phyloP scores from a whole-genome alignment of 2,888 invertebrate genomes.

The Pristionchus arcanus region DNA sequence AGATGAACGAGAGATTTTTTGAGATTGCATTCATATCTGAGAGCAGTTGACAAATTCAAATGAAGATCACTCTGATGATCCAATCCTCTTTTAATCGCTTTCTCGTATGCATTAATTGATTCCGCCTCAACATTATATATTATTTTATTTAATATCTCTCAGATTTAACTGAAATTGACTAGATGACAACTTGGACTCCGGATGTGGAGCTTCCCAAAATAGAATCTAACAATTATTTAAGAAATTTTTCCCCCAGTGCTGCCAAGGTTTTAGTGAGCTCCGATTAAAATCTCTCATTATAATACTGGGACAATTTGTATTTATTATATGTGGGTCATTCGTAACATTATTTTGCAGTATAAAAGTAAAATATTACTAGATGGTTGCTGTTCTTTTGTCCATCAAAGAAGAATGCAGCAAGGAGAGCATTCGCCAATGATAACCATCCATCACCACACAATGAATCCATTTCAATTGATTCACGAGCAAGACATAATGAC shows the following conservation, averaged over 20 bases:
- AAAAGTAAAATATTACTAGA: not conserved
- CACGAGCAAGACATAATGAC: conserved; percentile 18
- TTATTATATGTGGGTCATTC: no score
- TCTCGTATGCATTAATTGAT: conserved; percentile 11
- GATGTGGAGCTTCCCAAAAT: no score
- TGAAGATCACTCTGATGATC: conserved; percentile 33
- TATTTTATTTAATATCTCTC: not conserved
- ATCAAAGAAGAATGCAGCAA: conserved; percentile 41
- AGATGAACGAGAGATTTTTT: not conserved
- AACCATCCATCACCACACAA: conserved; percentile 14
- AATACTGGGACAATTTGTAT: no score
- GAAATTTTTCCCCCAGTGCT: no score
- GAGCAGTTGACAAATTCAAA: conserved; percentile 46
- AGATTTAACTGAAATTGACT: not conserved
- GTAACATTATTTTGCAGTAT: no score
- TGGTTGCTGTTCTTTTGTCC: conserved; percentile 8
- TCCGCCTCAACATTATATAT: not conserved
- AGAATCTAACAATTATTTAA: no score
- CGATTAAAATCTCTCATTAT: no score
- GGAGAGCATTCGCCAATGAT: conserved; percentile 3
- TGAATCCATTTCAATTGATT: not conserved
- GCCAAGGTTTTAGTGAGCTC: no score
- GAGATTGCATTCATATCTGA: conserved; percentile 43
- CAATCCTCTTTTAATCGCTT: not conserved
- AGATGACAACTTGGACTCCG: no score